Conservation (phyloP, 1,140 invertebrate species). For the Dryas iulia region DNA sequence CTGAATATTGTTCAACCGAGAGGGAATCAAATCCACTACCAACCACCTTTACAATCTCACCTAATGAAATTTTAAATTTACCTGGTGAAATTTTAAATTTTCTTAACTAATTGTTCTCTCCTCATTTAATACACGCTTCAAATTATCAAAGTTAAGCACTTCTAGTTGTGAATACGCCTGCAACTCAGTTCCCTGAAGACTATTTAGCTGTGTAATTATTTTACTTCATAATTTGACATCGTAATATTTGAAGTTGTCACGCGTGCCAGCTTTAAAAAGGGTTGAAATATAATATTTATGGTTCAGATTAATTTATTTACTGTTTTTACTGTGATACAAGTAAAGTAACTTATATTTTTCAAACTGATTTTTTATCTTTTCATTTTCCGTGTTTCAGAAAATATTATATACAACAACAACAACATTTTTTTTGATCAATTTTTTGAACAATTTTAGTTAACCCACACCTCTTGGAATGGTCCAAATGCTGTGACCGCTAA, state of each 20-base stretch:
- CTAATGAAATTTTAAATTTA: too few species aligned
- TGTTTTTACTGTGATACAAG: too few species aligned
- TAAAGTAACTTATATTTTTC: too few species aligned
- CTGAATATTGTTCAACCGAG: neutral
- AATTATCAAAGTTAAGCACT: neutral
- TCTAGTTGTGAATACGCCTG: neutral
- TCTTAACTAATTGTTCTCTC: neutral
- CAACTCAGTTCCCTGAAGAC: neutral
- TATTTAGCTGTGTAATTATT: neutral
- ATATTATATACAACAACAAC: too few species aligned
- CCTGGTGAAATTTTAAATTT: too few species aligned
- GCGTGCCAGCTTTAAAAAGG: neutral
- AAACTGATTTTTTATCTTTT: too few species aligned
- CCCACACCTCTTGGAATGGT: too few species aligned
- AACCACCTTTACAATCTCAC: too few species aligned
- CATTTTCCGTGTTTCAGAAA: too few species aligned
- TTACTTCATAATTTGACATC: neutral
- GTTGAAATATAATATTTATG: neutral
- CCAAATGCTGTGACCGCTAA: too few species aligned
- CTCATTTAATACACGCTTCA: neutral
- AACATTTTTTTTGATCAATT: too few species aligned
- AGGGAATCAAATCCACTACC: neutral
- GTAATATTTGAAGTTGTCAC: neutral
- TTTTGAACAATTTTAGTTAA: too few species aligned
- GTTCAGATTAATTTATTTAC: neutral